Evolutionary conservation across 2,113 vertebrate species (phyloP).

Genomic region (Catharus fuscescens): DNA sequence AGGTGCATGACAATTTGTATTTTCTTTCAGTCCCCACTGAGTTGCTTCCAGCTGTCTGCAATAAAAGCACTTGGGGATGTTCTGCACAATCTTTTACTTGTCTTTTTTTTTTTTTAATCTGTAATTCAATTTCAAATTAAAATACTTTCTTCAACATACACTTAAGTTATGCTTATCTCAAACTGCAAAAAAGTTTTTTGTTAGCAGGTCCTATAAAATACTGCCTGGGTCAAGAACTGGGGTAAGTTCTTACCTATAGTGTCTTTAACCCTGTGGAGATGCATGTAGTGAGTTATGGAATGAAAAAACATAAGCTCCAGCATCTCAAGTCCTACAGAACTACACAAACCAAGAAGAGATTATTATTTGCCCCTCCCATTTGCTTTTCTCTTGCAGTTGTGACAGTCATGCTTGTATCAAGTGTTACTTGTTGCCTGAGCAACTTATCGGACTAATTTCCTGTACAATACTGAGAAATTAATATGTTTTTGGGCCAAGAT

Average conservation of each 20-base stretch:
- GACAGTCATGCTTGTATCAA: not conserved
- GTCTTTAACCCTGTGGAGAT: not conserved
- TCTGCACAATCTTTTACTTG: not conserved
- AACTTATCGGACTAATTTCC: not conserved
- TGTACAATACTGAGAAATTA: not conserved
- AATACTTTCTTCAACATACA: not conserved
- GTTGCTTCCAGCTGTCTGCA: constrained; percentile 9
- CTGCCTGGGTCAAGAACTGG: not conserved
- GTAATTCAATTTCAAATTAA: constrained; percentile 43
- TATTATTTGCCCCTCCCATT: not conserved
- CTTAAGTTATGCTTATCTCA: not conserved
- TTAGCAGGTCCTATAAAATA: not conserved
- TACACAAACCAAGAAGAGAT: not conserved
- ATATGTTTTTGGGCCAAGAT: not conserved
- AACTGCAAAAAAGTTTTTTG: not conserved
- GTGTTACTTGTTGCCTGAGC: not conserved
- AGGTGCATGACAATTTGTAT: not conserved
- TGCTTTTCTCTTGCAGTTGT: not conserved
- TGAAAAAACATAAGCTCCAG: not conserved
- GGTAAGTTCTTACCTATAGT: not conserved
- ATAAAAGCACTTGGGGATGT: constrained; percentile 31
- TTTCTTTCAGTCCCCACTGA: not conserved
- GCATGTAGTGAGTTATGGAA: not conserved
- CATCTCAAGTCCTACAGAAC: not conserved
- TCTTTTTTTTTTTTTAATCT: not conserved